Conservation (phyloP, 37 sponge, comb jelly and placozoan genomes). For the Eunapius fragilis region DNA sequence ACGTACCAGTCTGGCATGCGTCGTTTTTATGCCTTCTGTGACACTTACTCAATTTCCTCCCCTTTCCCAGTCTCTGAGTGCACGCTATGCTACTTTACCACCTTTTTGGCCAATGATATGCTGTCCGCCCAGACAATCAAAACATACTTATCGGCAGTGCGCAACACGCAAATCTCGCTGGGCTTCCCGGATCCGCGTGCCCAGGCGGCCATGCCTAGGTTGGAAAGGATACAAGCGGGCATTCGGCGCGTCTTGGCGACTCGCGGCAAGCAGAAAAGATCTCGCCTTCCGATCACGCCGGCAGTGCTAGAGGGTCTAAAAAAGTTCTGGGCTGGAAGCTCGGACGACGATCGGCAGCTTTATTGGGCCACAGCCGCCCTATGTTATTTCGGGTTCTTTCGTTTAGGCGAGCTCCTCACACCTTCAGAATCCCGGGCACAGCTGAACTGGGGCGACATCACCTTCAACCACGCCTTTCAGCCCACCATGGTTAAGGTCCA, state of each 20-base stretch:
- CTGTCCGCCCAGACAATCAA: too few species aligned
- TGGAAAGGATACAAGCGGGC: too few species aligned
- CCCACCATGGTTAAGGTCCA: constrained; percentile 20
- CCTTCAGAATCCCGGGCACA: constrained; percentile 1
- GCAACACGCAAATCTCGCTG: too few species aligned
- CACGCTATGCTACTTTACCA: too few species aligned
- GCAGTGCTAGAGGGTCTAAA: constrained; percentile 9
- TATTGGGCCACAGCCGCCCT: constrained; percentile 42
- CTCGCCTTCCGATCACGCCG: constrained; percentile 38
- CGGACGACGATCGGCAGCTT: constrained; percentile 1
- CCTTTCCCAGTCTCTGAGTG: too few species aligned
- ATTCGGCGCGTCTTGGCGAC: not conserved
- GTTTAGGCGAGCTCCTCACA: constrained; percentile 26
- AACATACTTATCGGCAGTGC: too few species aligned
- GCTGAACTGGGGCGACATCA: constrained; percentile 39
- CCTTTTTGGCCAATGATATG: too few species aligned
- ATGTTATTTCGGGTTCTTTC: constrained; percentile 41
- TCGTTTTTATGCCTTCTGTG: not conserved
- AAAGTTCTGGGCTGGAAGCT: not conserved
- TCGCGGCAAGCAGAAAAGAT: not conserved
- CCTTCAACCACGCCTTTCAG: not conserved
- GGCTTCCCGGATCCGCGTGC: too few species aligned
- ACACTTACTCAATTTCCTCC: too few species aligned
- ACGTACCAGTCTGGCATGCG: too few species aligned
- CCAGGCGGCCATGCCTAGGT: too few species aligned